Base-by-base conservation (phyloP, 2,888 invertebrate genomes). In the Eudemis profundana region DNA sequence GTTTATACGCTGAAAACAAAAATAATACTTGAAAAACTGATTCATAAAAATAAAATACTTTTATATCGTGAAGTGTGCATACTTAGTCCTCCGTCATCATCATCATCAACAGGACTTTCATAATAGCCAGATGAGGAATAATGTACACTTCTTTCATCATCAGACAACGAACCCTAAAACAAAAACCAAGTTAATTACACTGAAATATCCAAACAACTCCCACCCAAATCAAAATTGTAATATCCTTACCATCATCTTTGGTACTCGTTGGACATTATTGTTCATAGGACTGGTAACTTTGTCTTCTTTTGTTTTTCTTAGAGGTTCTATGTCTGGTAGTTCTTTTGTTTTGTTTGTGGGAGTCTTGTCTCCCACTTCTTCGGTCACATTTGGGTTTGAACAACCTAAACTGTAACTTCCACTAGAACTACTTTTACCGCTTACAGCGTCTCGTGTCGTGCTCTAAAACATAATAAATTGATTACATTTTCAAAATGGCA, bases 111-210 rank as follows among this genome's bases (percentile, higher is more conserved):
- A 12, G 95, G 95, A 79, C 95, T 95, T 83, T 95, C 95, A 78
- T 95, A 95, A 82, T 95, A 95, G 0, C 95, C 95, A 2, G 95
- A 95, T 4, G 95, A 95, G 33, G 95, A 95, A 82, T 95, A 95
- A 69, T 95, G 94, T 69, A 93, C 94, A 85, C 95, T 95, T 79
- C 94, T 89, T 79, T 95, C 95, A 74, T 95, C 95, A 75, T 95
- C 95, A 5, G 94, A 94, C 62, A 94, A 77, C 5, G 95, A 95
- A 60, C 93, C 93, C 88, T 94, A 71, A 23, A 84, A 79, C 33
- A 71, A 60, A 46, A 40, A n/a, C 21, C n/a, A n/a, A 29, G n/a
- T 40, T 7, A n/a, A 14, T 49, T n/a, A 21, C 4, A 56, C 5
- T 21, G 8, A 33, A 8, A 4, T 2, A 4, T 38, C 27, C 12